A percentile compares a stretch with the other conserved stretches of the same genome.
phyloP scores from a whole-genome alignment of 2,113 vertebrate genomes.

The Poeciliopsis occidentalis region DNA sequence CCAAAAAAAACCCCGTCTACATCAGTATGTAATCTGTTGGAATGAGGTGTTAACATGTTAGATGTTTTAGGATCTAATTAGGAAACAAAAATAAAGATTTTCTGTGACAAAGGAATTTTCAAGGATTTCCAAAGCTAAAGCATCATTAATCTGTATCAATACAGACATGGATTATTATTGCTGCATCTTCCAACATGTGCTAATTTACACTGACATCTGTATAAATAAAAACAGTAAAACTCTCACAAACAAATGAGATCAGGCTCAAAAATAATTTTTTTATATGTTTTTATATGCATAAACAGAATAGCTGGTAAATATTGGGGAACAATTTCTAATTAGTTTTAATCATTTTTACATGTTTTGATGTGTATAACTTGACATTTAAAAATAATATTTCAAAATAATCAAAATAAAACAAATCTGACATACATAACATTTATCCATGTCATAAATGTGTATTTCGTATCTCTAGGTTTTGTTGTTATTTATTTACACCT shows the following conservation, averaged over 20 bases:
- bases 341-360: background rate
- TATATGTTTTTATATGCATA: too few species aligned
- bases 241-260: slow-evolving; percentile 2
- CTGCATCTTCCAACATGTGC: background rate
- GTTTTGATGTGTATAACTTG: background rate
- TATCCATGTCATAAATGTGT: too few species aligned
- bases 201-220: slow-evolving; percentile 4
- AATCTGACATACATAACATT: too few species aligned
- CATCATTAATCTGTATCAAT: background rate
- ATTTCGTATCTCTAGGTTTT: too few species aligned
- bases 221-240: background rate
- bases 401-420: too few species aligned
- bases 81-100: too few species aligned
- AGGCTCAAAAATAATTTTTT: background rate
- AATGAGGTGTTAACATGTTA: background rate
- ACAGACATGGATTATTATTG: background rate
- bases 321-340: background rate
- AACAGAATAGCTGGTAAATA: background rate
- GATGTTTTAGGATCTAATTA: background rate
- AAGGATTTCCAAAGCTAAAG: background rate
- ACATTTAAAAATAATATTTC: background rate
- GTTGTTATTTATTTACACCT: too few species aligned
- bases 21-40: background rate
- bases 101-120: background rate
- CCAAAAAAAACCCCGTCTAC: background rate